phyloP scores from a whole-genome alignment of 2,797 vertebrate species.

The Onychomys torridus region DNA sequence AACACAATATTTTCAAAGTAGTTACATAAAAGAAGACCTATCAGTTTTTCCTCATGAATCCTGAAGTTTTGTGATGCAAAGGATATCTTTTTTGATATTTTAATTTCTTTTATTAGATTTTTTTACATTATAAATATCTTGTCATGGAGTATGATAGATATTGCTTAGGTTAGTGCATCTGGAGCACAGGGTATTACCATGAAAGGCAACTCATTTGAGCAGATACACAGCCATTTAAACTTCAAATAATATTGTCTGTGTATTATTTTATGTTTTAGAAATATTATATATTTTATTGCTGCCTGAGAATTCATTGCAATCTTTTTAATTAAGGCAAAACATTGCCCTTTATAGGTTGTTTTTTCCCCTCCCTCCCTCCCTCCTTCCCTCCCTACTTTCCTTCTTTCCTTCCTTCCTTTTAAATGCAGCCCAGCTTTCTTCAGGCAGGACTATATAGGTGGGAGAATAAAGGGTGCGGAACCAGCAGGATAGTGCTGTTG shows the following conservation, averaged over 20 bases:
- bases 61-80: background rate
- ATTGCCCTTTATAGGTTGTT: background rate
- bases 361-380: too few relatives aligned
- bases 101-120: slow-evolving; percentile 43
- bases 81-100: background rate
- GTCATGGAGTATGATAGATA: background rate
- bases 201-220: slow-evolving; percentile 21
- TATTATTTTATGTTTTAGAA: slow-evolving; percentile 32
- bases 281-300: slow-evolving; percentile 8
- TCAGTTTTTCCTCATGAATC: background rate
- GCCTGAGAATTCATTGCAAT: background rate
- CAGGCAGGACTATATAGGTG: background rate
- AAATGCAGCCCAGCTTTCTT: background rate
- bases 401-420: too few relatives aligned
- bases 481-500: background rate
- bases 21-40: background rate
- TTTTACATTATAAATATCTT: slow-evolving; percentile 37
- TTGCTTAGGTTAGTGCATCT: slow-evolving; percentile 48
- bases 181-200: slow-evolving; percentile 30
- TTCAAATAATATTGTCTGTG: slow-evolving; percentile 38
- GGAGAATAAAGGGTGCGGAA: background rate
- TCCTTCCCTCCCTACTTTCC: background rate
- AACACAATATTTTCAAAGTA: background rate
- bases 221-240: background rate
- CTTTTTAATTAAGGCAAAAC: slow-evolving; percentile 10